Base-by-base conservation (phyloP, 1,140 invertebrate genomes). In the Leptinotarsa defecta region DNA sequence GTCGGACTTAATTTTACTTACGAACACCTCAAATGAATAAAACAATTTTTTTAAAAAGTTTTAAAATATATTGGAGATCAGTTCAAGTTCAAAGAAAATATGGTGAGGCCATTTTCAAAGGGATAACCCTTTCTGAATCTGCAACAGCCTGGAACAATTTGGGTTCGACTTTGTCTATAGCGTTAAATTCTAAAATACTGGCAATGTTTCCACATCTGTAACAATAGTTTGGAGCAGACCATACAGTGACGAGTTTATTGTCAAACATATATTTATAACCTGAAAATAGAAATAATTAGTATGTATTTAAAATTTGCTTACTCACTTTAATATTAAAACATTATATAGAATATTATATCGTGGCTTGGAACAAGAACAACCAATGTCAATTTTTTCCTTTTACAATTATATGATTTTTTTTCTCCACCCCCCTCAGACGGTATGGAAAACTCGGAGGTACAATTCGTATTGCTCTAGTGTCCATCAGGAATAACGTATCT, bases 181-280 rank as follows among this genome's bases (percentile, higher is more conserved):
- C 91, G 52, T 90, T 89, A 82, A 97, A 96, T 84, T 93, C 91
- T 77, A 98, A 86, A 81, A 98, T 97, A 76, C 96, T 95, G 48
- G 96, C 96, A 67, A 97, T 91, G 84, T 98, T 98, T 43, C 96
- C 96, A 85, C 96, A 98, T 63, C 96, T 91, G 86, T 98, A 98
- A 87, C 96, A 98, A 85, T 98, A 98, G 87, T 98, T 98, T 1
- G 96, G 96, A 15, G 96, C 97, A 43, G 96, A 98, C 97, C 97
- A 98, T 3, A 99, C 95, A 3, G 97, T 98, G 5, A 98, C 95
- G 78, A 99, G 87, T 86, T 95, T 94, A 77, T 96, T 91, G 84
- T 98, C 92, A 87, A 98, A 99, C 93, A 98, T 96, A 84, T 97
- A 98, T 87, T 97, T 98, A 85, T 91, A 96, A 79, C 95, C 94